Percentiles rank a stretch among this genome's conserved stretches.
Conservation (phyloP, 2,888 invertebrate genomes). For the Dusona sp. region DNA sequence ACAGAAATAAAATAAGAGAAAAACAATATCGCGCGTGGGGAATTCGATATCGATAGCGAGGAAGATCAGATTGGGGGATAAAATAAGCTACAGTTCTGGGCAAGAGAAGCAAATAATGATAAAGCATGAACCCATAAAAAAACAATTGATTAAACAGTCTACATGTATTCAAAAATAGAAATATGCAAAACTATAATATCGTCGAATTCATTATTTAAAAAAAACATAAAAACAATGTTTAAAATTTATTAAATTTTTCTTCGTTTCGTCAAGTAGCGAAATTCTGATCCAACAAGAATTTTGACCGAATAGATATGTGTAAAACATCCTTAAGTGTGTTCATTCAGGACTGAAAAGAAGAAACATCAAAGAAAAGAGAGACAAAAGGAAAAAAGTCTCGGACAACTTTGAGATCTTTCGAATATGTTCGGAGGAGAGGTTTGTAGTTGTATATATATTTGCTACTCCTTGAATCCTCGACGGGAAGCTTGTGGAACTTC, state of each 20-base stretch:
- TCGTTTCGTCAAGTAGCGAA: background rate
- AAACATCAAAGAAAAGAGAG: background rate
- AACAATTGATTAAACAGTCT: too few relatives aligned
- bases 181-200: too few relatives aligned
- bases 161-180: background rate
- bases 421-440: constrained; percentile 36
- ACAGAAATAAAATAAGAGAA: background rate
- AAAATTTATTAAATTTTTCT: background rate
- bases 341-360: background rate
- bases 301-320: background rate
- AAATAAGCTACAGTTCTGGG: background rate
- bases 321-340: background rate
- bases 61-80: background rate
- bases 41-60: constrained; percentile 46
- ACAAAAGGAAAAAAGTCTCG: background rate
- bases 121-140: background rate
- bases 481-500: background rate
- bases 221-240: background rate
- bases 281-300: background rate
- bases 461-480: background rate
- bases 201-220: background rate
- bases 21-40: constrained; percentile 41
- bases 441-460: background rate
- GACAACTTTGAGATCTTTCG: constrained; percentile 16
- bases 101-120: background rate